Conservation (phyloP, 2,888 invertebrate genomes). For the Venusia cambrica region DNA sequence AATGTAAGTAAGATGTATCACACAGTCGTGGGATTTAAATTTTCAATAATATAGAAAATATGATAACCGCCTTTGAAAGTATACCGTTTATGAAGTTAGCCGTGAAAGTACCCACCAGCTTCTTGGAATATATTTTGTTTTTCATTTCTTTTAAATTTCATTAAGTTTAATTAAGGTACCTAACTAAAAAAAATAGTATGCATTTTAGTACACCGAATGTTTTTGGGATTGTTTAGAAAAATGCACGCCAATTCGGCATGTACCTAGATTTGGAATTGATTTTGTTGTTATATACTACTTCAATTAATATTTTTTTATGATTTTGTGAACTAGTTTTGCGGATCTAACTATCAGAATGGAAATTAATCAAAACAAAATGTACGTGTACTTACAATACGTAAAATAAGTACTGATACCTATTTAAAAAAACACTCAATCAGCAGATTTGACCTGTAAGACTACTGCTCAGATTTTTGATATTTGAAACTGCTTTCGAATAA, state of each 20-base stretch:
- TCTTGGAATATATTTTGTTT: conserved; percentile 10
- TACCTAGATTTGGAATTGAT: conserved; percentile 33
- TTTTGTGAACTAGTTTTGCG: conserved; percentile 11
- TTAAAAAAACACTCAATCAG: not conserved
- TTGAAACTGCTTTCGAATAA: conserved; percentile 6
- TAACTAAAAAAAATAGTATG: too few relatives aligned
- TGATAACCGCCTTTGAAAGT: conserved; percentile 32
- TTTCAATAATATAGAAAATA: conserved; percentile 26
- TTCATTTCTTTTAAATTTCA: too few relatives aligned
- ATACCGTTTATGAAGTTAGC: conserved; percentile 28
- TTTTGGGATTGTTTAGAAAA: conserved; percentile 8
- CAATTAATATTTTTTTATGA: conserved; percentile 18
- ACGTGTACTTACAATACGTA: too few relatives aligned
- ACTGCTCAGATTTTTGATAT: too few relatives aligned
- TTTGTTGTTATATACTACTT: too few relatives aligned
- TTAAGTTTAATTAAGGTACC: too few relatives aligned
- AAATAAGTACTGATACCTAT: too few relatives aligned
- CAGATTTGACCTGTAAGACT: too few relatives aligned
- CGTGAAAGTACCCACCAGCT: conserved; percentile 16
- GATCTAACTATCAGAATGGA: conserved; percentile 11
- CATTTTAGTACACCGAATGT: conserved; percentile 16
- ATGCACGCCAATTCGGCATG: conserved; percentile 20
- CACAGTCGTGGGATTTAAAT: conserved; percentile 44
- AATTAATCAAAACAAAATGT: too few relatives aligned
- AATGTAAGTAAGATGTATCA: conserved; percentile 54